Evolutionary conservation across 2,888 invertebrate genomes (phyloP).

Genomic region (Sepiola atlantica): DNA sequence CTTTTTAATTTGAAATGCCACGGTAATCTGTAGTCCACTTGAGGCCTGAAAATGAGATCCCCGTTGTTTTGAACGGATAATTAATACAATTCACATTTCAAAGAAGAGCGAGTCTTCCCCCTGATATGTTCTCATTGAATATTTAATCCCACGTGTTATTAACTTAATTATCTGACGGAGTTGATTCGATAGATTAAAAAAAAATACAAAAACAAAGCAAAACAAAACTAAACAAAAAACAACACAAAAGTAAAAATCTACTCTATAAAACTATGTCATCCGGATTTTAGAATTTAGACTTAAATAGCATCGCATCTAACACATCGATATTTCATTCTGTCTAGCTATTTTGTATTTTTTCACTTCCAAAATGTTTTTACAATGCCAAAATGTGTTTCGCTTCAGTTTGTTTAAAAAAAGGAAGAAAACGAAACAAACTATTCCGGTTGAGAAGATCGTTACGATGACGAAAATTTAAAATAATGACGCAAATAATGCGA

Average conservation of each 20-base stretch:
- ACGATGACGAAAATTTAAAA: no score
- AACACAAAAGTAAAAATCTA: background rate
- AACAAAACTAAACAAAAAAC: background rate
- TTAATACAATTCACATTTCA: background rate
- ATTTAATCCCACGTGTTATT: background rate
- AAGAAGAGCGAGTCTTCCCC: background rate
- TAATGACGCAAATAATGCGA: no score
- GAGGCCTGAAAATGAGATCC: background rate
- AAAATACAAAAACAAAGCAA: background rate
- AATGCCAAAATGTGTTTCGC: no score
- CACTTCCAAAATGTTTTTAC: no score
- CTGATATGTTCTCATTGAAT: background rate
- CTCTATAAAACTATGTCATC: no score
- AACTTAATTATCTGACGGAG: background rate
- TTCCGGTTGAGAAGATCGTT: no score
- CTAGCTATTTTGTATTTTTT: no score
- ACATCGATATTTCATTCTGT: no score
- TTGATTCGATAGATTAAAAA: background rate
- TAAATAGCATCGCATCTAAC: no score
- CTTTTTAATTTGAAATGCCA: background rate
- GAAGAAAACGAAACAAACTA: no score
- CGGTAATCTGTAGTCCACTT: background rate
- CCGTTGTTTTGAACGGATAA: background rate
- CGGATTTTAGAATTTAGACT: no score
- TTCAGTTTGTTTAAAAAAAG: no score